Conservation (phyloP, 2,113 vertebrate species). For the Mirza zaza region DNA sequence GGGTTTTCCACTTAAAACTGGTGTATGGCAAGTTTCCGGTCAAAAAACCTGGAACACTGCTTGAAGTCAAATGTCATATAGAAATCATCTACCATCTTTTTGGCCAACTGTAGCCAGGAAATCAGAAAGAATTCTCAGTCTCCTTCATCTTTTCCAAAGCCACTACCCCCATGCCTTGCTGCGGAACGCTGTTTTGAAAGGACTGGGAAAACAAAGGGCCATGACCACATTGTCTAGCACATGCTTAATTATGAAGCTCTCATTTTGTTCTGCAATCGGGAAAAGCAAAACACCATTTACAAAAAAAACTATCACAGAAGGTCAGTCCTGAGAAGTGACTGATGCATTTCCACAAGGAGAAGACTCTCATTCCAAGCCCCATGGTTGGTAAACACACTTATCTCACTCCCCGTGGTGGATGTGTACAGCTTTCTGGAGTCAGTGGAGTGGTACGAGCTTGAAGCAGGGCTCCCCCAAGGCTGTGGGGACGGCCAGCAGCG, state of each 20-base stretch:
- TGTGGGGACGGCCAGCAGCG: conserved; percentile 56
- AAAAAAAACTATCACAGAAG: conserved; percentile 65
- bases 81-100: not conserved
- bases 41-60: not conserved
- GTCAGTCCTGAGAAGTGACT: conserved; percentile 73
- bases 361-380: conserved; percentile 60
- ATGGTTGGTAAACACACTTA: conserved; percentile 76
- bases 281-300: conserved; percentile 72
- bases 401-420: conserved; percentile 67
- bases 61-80: not conserved
- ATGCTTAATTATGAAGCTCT: conserved; percentile 62
- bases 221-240: not conserved
- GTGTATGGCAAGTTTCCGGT: not conserved
- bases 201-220: not conserved
- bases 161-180: not conserved
- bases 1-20: not conserved
- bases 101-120: not conserved
- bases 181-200: not conserved
- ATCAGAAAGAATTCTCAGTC: not conserved
- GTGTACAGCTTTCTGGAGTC: conserved; percentile 68
- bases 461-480: conserved; percentile 67
- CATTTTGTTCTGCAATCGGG: conserved; percentile 51
- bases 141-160: not conserved
- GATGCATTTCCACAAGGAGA: conserved; percentile 69
- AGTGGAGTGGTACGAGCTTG: conserved; percentile 68